phyloP scores from a whole-genome alignment of 2,113 vertebrate species.

The cattle (Bos taurus) region DNA sequence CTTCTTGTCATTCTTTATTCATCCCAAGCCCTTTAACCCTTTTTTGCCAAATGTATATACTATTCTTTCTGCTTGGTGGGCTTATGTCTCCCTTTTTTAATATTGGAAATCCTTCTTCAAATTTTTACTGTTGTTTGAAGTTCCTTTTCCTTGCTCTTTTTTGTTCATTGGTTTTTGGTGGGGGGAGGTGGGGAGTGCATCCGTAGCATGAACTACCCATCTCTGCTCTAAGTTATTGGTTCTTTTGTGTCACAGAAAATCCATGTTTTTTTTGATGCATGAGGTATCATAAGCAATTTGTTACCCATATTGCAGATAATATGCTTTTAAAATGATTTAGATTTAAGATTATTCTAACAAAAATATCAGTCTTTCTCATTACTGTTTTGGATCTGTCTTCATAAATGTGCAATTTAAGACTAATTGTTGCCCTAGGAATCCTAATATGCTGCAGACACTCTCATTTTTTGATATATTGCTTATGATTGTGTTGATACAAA shows the following conservation, averaged over 20 bases:
- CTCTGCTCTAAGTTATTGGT: constrained; percentile 5
- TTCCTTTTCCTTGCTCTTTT: neutral
- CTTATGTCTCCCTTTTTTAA: neutral
- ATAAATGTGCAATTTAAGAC: neutral
- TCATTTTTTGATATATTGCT: neutral
- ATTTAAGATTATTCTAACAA: neutral
- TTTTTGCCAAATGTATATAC: neutral
- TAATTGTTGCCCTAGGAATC: neutral
- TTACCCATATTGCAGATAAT: neutral
- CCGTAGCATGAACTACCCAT: neutral
- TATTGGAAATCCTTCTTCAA: neutral
- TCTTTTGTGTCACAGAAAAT: neutral
- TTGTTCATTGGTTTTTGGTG: neutral
- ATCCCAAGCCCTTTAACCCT: neutral
- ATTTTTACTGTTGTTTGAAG: constrained; percentile 34
- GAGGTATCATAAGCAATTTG: neutral
- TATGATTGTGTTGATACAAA: neutral
- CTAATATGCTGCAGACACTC: neutral
- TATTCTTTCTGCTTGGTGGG: neutral
- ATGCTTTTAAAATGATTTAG: neutral
- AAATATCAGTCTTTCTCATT: neutral
- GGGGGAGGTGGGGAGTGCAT: neutral
- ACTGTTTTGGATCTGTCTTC: neutral
- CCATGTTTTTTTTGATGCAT: neutral
- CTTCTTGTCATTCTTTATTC: neutral